These are phyloP conservation scores for Cladorhizidae sp. DNA, from an alignment of 37 sponge, comb jelly and placozoan genomes.

Conservation along the genomic window DNA sequence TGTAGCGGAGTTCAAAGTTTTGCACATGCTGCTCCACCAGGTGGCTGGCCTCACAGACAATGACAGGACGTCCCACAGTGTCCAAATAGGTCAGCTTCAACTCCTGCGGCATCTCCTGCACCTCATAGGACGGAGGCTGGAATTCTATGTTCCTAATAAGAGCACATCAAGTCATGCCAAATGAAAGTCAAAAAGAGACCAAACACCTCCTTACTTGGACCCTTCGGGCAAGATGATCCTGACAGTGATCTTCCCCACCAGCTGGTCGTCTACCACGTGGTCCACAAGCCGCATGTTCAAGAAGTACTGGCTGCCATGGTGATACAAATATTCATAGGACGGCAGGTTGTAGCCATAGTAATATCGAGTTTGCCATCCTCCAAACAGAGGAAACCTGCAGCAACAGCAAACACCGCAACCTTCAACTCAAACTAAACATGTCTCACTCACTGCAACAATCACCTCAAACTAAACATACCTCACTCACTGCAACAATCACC, in stretches of 20 bases:
- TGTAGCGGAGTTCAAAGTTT: constrained; percentile 84
- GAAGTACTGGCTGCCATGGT: constrained; percentile 65
- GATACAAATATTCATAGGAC: constrained; percentile 86
- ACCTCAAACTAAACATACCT: no score
- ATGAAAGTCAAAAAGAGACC: neutral
- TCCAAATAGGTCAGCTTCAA: constrained; percentile 93
- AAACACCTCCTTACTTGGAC: constrained; percentile 62
- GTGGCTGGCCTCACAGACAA: constrained; percentile 56
- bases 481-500: no score
- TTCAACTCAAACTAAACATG: no score
- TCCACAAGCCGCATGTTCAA: constrained; percentile 90
- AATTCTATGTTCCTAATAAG: constrained; percentile 55
- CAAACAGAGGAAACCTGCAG: constrained; percentile 92
- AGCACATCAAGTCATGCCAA: neutral
- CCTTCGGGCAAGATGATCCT: constrained; percentile 91
- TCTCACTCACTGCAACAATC: no score
- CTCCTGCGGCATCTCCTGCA: constrained; percentile 36
- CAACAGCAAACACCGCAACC: neutral
- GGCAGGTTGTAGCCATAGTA: constrained; percentile 95
- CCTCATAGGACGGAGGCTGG: constrained; percentile 47
- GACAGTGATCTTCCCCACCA: constrained; percentile 63
- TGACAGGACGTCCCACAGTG: constrained; percentile 91
- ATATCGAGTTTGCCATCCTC: constrained; percentile 97
- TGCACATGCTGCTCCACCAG: constrained; percentile 96
- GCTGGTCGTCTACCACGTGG: constrained; percentile 90